Evolutionary conservation across 2,888 invertebrate species (phyloP).

Genomic region (Gymnosoma rotundatum): DNA sequence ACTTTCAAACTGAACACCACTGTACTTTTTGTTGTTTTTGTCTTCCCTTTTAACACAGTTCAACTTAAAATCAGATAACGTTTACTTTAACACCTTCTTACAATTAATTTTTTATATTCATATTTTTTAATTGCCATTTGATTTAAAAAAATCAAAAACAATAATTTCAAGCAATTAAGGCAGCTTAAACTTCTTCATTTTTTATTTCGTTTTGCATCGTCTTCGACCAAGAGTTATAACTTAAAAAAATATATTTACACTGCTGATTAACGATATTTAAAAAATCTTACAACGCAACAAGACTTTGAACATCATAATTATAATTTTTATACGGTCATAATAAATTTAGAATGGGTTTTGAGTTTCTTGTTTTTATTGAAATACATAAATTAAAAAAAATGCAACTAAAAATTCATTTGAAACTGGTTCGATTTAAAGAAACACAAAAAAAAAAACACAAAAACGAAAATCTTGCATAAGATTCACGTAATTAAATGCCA

Average conservation of each 20-base stretch:
- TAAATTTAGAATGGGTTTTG: constrained; percentile 34
- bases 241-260: too few relatives aligned
- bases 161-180: neutral
- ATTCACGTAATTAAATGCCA: constrained; percentile 69
- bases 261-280: constrained; percentile 26
- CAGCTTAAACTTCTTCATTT: neutral
- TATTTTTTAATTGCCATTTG: neutral
- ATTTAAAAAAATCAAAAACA: neutral
- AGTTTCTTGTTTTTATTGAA: constrained; percentile 1
- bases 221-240: neutral
- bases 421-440: constrained; percentile 58
- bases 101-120: too few relatives aligned
- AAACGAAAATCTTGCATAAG: constrained; percentile 65
- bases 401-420: constrained; percentile 40
- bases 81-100: too few relatives aligned
- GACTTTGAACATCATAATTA: constrained; percentile 18
- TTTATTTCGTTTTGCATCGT: neutral
- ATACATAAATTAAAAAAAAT: constrained; percentile 8
- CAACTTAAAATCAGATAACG: too few relatives aligned
- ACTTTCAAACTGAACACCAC: too few relatives aligned
- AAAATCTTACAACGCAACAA: constrained; percentile 10
- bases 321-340: neutral
- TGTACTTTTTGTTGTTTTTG: too few relatives aligned
- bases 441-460: constrained; percentile 20
- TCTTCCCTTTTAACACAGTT: too few relatives aligned